Evolutionary conservation across 2,797 vertebrate species (phyloP).

Genomic region (Iguana delicatissima): DNA sequence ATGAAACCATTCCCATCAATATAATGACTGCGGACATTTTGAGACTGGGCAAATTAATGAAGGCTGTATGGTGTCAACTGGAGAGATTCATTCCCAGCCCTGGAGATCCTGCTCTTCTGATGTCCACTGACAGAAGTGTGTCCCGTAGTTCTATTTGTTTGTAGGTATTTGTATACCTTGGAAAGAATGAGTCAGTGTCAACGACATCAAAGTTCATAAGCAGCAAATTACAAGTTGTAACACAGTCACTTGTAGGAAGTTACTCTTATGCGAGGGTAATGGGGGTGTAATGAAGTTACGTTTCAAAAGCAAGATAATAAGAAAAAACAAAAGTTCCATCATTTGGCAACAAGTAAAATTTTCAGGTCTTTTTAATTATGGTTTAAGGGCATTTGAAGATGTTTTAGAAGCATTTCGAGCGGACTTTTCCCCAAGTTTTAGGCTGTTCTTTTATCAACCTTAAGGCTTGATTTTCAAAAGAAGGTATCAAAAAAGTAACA

Average conservation of each 20-base stretch:
- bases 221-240: background rate
- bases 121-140: background rate
- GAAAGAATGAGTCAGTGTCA: background rate
- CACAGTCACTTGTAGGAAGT: background rate
- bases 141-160: background rate
- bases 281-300: background rate
- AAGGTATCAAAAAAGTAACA: too few species aligned
- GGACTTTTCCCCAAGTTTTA: background rate
- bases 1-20: conserved; percentile 42
- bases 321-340: background rate
- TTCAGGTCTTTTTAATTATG: too few species aligned
- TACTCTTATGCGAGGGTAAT: background rate
- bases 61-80: background rate
- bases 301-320: background rate
- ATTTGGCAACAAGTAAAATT: too few species aligned
- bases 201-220: background rate
- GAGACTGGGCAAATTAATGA: background rate
- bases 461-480: background rate
- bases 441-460: background rate
- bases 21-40: conserved; percentile 1
- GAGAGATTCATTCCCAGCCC: background rate
- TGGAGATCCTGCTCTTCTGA: background rate
- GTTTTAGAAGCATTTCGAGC: background rate
- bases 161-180: background rate
- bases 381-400: too few species aligned